Base-by-base conservation (phyloP, 2,797 vertebrate genomes). In the Coracias cyanogaster region DNA sequence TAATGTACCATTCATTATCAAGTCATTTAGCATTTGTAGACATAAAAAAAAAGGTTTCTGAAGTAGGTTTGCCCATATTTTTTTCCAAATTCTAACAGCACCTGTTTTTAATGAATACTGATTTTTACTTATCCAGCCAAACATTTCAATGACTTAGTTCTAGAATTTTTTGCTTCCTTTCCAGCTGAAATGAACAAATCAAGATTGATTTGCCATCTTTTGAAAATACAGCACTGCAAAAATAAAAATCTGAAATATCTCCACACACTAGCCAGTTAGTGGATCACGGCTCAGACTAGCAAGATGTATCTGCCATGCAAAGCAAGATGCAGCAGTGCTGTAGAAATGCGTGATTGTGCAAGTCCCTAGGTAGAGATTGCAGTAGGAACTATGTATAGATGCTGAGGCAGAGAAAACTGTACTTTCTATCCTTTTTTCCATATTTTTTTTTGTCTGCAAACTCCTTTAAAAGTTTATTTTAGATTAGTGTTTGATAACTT, bases 341-440 rank as follows among this genome's bases (percentile, higher is more conserved):
- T 12, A 45, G 37, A 48, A 73, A 65, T 9, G 5, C 1, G 0
- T 25, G 19, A 8, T 55, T 28, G 14, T 1, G 17, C 22, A 54
- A 46, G 10, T 4, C 24, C 5, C 28, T 28, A 61, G 18, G 28
- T 77, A 54, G 65, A 65, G 21, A 25, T 2, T 39, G 57, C 15
- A 74, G 45, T 31, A 69, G 25, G 9, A 84, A 35, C 19, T 29
- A 6, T 6, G 8, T n/a, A 29, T 43, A n/a, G 46, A 35, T 29
- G 28, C 28, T 21, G 21, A 12, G 26, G 9, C 14, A 41, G 43
- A 74, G 14, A 89, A 4, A 67, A 25, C 1, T 13, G 5, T 20
- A 15, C 73, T 78, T 62, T 33, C 22, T 45, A 15, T 10, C 15
- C 6, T 25, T 69, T 51, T 24, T 2, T 0, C 25, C 17, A 31